phyloP scores from a whole-genome alignment of 2,888 invertebrate genomes.

The Girardia tigrina region DNA sequence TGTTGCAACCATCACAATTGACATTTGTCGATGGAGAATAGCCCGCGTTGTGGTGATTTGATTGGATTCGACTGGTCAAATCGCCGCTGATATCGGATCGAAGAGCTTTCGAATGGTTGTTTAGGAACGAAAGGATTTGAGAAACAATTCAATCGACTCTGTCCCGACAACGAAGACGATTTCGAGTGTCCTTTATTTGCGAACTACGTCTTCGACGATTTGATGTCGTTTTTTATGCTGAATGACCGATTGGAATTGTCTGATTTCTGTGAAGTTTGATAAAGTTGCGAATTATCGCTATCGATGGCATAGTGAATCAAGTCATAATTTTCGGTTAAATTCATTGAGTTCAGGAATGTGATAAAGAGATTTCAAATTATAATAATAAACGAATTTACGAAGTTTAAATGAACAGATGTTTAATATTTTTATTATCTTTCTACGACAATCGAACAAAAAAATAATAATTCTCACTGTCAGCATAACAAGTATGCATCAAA shows the following conservation, averaged over 20 bases:
- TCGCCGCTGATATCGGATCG: not conserved
- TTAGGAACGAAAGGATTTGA: not conserved
- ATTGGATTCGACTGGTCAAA: not conserved
- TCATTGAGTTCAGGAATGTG: slow-evolving; percentile 23
- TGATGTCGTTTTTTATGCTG: not conserved
- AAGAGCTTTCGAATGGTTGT: not conserved
- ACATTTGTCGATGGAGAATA: not conserved
- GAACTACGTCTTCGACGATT: too few relatives aligned
- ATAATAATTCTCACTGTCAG: too few relatives aligned
- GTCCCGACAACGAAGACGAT: too few relatives aligned
- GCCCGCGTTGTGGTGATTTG: not conserved
- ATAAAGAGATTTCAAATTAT: not conserved
- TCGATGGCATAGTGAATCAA: not conserved
- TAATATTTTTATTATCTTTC: too few relatives aligned
- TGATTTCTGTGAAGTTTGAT: not conserved
- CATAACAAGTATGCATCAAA: too few relatives aligned
- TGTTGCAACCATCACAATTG: not conserved
- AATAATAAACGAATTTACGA: slow-evolving; percentile 17
- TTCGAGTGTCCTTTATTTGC: not conserved
- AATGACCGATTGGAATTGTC: not conserved
- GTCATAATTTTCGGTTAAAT: not conserved
- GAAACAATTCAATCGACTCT: not conserved
- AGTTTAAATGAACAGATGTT: not conserved
- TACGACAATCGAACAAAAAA: too few relatives aligned
- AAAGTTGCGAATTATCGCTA: not conserved